Conservation (phyloP, 1,140 invertebrate genomes). For the Rhynchophorus ferrugineus region DNA sequence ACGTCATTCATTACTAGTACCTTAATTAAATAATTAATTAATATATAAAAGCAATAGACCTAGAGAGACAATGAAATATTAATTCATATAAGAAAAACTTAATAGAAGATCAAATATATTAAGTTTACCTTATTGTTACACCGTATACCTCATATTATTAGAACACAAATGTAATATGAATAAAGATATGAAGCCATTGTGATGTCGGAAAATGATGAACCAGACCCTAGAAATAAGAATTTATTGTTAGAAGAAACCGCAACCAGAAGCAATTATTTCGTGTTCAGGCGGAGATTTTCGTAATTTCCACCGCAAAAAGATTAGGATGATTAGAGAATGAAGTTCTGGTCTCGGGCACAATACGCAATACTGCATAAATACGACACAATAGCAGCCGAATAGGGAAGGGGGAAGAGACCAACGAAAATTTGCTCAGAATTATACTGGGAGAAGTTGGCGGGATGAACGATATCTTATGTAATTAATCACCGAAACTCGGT, state of each 20-base stretch:
- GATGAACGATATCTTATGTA: constrained; percentile 40
- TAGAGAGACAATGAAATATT: too few relatives aligned
- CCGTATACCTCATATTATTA: too few relatives aligned
- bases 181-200: constrained; percentile 3
- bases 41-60: too few relatives aligned
- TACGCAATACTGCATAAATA: constrained; percentile 14
- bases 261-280: constrained; percentile 7
- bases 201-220: constrained; percentile 5
- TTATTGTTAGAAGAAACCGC: constrained; percentile 9
- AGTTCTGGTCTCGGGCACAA: constrained; percentile 3
- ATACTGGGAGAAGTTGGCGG: constrained; percentile 15
- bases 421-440: constrained; percentile 13
- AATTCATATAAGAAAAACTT: too few relatives aligned
- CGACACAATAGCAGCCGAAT: constrained; percentile 9
- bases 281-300: constrained; percentile 7
- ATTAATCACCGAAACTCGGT: constrained; percentile 40
- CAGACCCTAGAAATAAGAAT: constrained; percentile 2
- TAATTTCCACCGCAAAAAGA: constrained; percentile 6
- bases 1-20: too few relatives aligned
- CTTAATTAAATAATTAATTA: too few relatives aligned
- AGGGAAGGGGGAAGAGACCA: constrained; percentile 9
- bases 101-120: too few relatives aligned
- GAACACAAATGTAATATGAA: too few relatives aligned
- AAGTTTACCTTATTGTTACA: too few relatives aligned
- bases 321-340: constrained; percentile 13